Percentiles rank a stretch among this genome's conserved stretches.
phyloP scores from a whole-genome alignment of 2,797 vertebrate species.

The Lithobates sylvaticus region DNA sequence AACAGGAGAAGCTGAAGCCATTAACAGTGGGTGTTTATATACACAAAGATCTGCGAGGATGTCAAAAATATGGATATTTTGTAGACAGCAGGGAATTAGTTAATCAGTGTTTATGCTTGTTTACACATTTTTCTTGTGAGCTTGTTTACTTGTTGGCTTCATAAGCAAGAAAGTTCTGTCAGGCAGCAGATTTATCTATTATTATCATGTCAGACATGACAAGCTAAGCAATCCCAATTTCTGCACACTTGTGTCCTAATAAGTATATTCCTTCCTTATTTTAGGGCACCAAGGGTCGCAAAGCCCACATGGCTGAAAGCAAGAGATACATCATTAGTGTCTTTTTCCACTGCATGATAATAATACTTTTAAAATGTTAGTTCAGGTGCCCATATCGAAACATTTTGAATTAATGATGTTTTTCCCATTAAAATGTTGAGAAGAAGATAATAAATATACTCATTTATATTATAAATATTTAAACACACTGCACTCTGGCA shows the following conservation, averaged over 20 bases:
- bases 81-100: neutral
- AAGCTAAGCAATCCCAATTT: neutral
- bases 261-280: neutral
- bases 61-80: neutral
- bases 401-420: neutral
- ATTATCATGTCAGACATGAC: conserved; percentile 3
- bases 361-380: conserved; percentile 6
- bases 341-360: conserved; percentile 1
- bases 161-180: neutral
- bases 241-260: neutral
- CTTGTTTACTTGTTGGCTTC: neutral
- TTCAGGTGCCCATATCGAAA: neutral
- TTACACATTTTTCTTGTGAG: neutral
- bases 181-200: conserved; percentile 2
- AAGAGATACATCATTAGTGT: conserved; percentile 1
- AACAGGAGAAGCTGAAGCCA: too few species aligned
- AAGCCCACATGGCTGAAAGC: neutral
- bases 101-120: neutral
- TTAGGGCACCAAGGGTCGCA: neutral
- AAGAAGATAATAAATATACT: neutral
- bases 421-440: neutral
- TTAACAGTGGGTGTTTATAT: too few species aligned
- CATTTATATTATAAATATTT: too few species aligned
- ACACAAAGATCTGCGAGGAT: too few species aligned
- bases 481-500: too few species aligned